These are phyloP conservation scores for Drosophila repletoides DNA, from an alignment of 1,140 invertebrate genomes.

Conservation along the genomic window DNA sequence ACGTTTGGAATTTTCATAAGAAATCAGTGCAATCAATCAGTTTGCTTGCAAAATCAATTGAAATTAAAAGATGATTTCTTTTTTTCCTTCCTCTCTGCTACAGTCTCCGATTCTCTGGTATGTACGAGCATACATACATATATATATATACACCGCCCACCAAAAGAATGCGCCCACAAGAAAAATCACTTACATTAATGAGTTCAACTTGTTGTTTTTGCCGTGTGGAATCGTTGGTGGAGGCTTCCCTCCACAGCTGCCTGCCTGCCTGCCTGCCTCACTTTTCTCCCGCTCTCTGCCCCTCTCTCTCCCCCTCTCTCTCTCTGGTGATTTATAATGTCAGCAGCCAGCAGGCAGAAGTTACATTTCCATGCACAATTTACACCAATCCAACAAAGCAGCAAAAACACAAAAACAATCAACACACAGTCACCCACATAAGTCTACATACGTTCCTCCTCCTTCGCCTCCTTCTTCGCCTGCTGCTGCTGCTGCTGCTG, in stretches of 20 bases:
- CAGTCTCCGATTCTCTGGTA: too few species aligned
- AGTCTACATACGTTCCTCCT: too few species aligned
- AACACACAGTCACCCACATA: slow-evolving; percentile 18
- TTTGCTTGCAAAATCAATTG: slow-evolving; percentile 78
- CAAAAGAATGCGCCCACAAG: slow-evolving; percentile 58
- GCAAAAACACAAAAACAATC: slow-evolving; percentile 47
- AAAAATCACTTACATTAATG: slow-evolving; percentile 81
- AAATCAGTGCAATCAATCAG: slow-evolving; percentile 77
- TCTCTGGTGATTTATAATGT: slow-evolving; percentile 76
- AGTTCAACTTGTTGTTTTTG: slow-evolving; percentile 77
- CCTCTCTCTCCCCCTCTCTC: background rate
- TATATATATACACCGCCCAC: too few species aligned
- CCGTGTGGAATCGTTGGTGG: slow-evolving; percentile 50
- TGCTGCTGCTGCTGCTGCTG: too few species aligned
- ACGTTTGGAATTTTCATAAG: slow-evolving; percentile 71
- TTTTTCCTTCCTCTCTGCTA: slow-evolving; percentile 7
- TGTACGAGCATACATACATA: too few species aligned
- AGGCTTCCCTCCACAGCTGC: background rate
- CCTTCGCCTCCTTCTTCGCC: too few species aligned
- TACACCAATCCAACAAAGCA: slow-evolving; percentile 76
- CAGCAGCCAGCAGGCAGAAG: slow-evolving; percentile 72
- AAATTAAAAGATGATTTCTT: slow-evolving; percentile 78
- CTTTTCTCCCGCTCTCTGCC: background rate
- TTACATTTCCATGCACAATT: slow-evolving; percentile 80
- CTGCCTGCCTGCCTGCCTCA: background rate